Evolutionary conservation across 2,888 invertebrate species (phyloP).

Genomic region (Oligia strigilis): DNA sequence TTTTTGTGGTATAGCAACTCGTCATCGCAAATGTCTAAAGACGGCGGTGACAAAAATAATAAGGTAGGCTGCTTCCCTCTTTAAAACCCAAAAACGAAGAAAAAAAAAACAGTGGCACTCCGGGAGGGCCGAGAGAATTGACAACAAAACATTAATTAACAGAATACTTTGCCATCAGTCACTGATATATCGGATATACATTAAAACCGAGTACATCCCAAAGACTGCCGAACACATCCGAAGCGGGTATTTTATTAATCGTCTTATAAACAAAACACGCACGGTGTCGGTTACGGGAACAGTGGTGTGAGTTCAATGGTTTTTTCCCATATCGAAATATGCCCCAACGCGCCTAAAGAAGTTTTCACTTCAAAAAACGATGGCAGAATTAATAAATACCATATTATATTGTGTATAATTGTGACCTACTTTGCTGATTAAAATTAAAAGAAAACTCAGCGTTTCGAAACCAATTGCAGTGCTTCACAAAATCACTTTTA

Average conservation of each 20-base stretch:
- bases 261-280: too few relatives aligned
- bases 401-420: background rate
- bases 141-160: too few relatives aligned
- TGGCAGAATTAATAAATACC: background rate
- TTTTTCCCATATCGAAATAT: too few relatives aligned
- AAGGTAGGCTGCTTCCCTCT: background rate
- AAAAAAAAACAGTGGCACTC: background rate
- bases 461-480: slow-evolving; percentile 10
- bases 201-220: too few relatives aligned
- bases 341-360: too few relatives aligned
- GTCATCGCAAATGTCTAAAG: background rate
- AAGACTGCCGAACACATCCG: too few relatives aligned
- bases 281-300: too few relatives aligned
- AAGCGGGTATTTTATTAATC: too few relatives aligned
- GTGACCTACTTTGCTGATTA: background rate
- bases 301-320: too few relatives aligned
- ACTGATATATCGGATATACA: too few relatives aligned
- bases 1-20: background rate
- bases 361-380: background rate
- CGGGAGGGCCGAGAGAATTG: too few relatives aligned
- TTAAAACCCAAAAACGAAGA: background rate
- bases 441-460: slow-evolving; percentile 23
- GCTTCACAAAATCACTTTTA: slow-evolving; percentile 11
- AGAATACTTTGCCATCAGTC: too few relatives aligned
- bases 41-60: background rate